A percentile compares a stretch with the other conserved stretches of the same genome.
These are phyloP conservation scores for Melanotaenia parkinsoni DNA, from an alignment of 2,797 vertebrate genomes.

Conservation along the genomic window DNA sequence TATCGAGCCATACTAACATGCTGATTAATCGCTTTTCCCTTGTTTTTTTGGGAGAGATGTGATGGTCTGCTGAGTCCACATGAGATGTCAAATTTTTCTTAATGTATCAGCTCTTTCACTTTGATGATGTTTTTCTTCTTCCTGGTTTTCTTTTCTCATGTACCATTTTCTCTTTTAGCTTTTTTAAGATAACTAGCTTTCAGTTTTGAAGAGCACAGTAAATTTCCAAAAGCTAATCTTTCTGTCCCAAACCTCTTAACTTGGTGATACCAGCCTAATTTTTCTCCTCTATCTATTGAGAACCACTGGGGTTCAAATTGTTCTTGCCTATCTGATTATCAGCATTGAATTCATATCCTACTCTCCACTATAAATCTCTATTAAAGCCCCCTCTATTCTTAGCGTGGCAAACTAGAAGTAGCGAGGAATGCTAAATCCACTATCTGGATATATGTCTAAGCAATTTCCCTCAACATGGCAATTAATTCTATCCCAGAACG, in stretches of 20 bases:
- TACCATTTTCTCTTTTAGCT: conserved; percentile 37
- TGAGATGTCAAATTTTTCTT: conserved; percentile 60
- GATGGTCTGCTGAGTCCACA: conserved; percentile 76
- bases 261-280: conserved; percentile 76
- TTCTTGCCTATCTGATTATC: conserved; percentile 90
- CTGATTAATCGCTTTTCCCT: conserved; percentile 73
- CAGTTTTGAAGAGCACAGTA: conserved; percentile 80
- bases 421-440: conserved; percentile 79
- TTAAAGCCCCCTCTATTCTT: conserved; percentile 84
- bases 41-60: conserved; percentile 54
- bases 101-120: conserved; percentile 62
- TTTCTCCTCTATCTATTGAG: conserved; percentile 78
- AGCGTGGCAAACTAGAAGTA: conserved; percentile 80
- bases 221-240: conserved; percentile 87
- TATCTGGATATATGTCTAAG: conserved; percentile 81
- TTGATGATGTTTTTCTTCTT: conserved; percentile 44
- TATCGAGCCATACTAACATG: conserved; percentile 62
- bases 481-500: conserved; percentile 85
- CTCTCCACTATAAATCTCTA: conserved; percentile 88
- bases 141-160: conserved; percentile 19
- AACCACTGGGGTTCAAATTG: conserved; percentile 87
- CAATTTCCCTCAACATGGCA: conserved; percentile 82
- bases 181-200: conserved; percentile 85
- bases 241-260: conserved; percentile 89
- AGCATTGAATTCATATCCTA: conserved; percentile 84